Conservation (phyloP, 2,113 vertebrate species). For the Grus americana region DNA sequence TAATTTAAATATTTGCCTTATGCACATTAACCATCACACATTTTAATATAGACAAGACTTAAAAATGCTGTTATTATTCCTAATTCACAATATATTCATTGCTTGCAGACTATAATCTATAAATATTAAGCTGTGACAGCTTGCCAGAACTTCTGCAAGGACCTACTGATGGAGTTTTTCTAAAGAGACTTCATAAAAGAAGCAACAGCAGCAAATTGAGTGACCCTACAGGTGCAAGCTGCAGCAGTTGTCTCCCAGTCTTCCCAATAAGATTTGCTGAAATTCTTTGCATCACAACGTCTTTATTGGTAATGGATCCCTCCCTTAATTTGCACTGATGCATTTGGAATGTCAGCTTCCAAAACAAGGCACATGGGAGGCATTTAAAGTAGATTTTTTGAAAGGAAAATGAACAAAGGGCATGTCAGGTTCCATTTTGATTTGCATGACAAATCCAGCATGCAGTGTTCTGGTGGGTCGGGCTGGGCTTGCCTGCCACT, state of each 20-base stretch:
- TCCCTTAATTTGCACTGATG: slow-evolving; percentile 64
- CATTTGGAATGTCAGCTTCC: slow-evolving; percentile 69
- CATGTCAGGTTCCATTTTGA: slow-evolving; percentile 72
- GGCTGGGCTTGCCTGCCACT: slow-evolving; percentile 66
- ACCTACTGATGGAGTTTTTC: not conserved
- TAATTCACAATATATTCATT: not conserved
- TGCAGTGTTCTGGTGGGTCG: slow-evolving; percentile 57
- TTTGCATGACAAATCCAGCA: slow-evolving; percentile 71
- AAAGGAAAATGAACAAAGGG: slow-evolving; percentile 71
- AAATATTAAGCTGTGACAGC: not conserved
- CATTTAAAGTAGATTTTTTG: slow-evolving; percentile 73
- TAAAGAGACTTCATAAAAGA: not conserved
- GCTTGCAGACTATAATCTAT: not conserved
- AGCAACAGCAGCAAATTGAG: not conserved
- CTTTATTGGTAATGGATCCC: slow-evolving; percentile 63
- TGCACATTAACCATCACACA: not conserved
- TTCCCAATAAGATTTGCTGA: slow-evolving; percentile 49
- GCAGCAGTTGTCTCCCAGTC: not conserved
- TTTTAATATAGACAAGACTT: not conserved
- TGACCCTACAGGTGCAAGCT: not conserved
- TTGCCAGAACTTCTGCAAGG: not conserved
- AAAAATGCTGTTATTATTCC: not conserved
- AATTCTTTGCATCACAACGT: not conserved
- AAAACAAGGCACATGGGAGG: slow-evolving; percentile 70
- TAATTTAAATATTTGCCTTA: not conserved